Evolutionary conservation across 1,140 invertebrate genomes (phyloP).

Genomic region (Saccostrea echinata): DNA sequence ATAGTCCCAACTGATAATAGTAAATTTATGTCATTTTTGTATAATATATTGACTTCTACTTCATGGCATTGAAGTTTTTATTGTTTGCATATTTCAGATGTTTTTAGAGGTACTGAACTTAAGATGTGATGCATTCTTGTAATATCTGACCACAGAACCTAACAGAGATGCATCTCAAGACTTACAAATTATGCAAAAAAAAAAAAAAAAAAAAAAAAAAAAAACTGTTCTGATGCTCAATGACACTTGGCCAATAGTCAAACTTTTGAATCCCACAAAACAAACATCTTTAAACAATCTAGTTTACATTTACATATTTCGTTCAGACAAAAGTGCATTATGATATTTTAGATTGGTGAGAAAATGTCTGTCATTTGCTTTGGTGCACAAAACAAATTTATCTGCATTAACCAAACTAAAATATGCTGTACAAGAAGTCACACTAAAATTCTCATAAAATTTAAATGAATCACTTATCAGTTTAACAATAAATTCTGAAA

Average conservation of each 20-base stretch:
- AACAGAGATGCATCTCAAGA: background rate
- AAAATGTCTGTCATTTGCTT: background rate
- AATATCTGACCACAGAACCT: conserved; percentile 13
- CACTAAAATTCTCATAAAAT: too few species aligned
- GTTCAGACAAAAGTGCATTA: background rate
- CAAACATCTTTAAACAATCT: background rate
- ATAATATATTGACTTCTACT: background rate
- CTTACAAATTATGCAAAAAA: too few species aligned
- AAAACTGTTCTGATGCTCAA: background rate
- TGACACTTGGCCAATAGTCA: background rate
- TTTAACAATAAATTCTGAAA: too few species aligned
- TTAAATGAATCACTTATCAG: too few species aligned
- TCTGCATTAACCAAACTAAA: too few species aligned
- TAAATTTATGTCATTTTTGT: conserved; percentile 1
- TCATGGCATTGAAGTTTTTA: conserved; percentile 14
- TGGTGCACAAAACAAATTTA: background rate
- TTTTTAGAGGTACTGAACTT: background rate
- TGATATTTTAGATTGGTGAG: background rate
- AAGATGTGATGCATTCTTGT: background rate
- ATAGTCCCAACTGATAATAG: background rate
- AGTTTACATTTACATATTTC: too few species aligned
- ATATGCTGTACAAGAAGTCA: too few species aligned
- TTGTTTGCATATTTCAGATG: conserved; percentile 3
- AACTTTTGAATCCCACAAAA: background rate
- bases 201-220: too few species aligned